These are phyloP conservation scores for Acrocephalus arundinaceus DNA, from an alignment of 2,113 vertebrate species.

Conservation along the genomic window DNA sequence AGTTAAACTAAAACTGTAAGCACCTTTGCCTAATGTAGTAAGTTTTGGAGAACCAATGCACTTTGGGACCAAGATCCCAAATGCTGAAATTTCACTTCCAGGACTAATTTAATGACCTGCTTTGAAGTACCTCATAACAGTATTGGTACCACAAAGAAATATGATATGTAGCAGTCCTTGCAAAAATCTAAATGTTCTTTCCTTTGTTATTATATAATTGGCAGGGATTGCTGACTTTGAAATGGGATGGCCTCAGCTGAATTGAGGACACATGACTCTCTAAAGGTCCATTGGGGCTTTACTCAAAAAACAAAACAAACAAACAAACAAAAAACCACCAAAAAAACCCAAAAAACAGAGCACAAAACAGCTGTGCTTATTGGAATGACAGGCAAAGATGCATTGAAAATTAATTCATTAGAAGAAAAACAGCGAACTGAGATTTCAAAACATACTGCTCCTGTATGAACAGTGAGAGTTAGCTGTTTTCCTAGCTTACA, in stretches of 20 bases:
- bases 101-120: background rate
- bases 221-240: background rate
- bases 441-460: background rate
- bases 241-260: background rate
- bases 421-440: background rate
- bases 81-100: background rate
- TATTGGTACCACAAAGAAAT: background rate
- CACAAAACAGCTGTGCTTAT: background rate
- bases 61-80: rapidly evolving
- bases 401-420: background rate
- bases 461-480: background rate
- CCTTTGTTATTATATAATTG: background rate
- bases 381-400: background rate
- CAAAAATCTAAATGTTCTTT: background rate
- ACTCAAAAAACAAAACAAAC: background rate
- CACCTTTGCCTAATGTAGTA: background rate
- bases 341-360: background rate
- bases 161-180: background rate
- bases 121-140: background rate
- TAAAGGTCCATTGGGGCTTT: background rate
- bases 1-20: background rate
- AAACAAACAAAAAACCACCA: too few relatives aligned
- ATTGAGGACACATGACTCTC: background rate
- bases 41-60: background rate
- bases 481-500: background rate